Percentiles rank a stretch among this genome's conserved stretches.
Conservation (phyloP, 2,113 vertebrate genomes). For the Lepidothrix coronata region DNA sequence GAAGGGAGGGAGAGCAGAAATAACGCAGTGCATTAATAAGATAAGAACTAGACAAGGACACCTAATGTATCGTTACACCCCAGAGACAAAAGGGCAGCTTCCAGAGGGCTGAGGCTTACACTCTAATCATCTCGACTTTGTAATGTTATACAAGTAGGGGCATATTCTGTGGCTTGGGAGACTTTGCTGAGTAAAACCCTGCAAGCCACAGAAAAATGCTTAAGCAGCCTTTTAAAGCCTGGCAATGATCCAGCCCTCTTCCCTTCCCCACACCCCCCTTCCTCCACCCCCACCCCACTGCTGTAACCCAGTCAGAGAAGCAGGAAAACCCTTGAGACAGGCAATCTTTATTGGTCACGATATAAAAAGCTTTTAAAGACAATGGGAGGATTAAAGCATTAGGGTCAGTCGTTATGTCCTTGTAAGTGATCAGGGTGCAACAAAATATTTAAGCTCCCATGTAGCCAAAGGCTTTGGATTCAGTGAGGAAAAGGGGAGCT, state of each 20-base stretch:
- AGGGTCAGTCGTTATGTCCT: not conserved
- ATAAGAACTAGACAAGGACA: slow-evolving; percentile 56
- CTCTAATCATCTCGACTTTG: slow-evolving; percentile 66
- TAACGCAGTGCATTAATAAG: not conserved
- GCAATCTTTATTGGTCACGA: slow-evolving; percentile 40
- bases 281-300: not conserved
- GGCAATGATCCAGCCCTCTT: slow-evolving; percentile 45
- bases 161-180: slow-evolving; percentile 68
- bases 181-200: slow-evolving; percentile 66
- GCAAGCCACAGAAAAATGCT: slow-evolving; percentile 67
- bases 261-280: not conserved
- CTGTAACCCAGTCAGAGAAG: not conserved
- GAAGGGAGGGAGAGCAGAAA: not conserved
- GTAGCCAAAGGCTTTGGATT: not conserved
- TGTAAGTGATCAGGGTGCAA: slow-evolving; percentile 25
- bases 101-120: slow-evolving; percentile 49
- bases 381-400: slow-evolving; percentile 35
- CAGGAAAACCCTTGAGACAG: slow-evolving; percentile 38
- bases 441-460: slow-evolving; percentile 14
- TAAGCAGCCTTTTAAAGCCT: slow-evolving; percentile 67
- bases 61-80: slow-evolving; percentile 49
- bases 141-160: slow-evolving; percentile 68
- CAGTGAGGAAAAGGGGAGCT: not conserved
- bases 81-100: slow-evolving; percentile 67
- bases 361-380: slow-evolving; percentile 50